Conservation (phyloP, 2,888 invertebrate genomes). For the Shargacucullia verbasci region DNA sequence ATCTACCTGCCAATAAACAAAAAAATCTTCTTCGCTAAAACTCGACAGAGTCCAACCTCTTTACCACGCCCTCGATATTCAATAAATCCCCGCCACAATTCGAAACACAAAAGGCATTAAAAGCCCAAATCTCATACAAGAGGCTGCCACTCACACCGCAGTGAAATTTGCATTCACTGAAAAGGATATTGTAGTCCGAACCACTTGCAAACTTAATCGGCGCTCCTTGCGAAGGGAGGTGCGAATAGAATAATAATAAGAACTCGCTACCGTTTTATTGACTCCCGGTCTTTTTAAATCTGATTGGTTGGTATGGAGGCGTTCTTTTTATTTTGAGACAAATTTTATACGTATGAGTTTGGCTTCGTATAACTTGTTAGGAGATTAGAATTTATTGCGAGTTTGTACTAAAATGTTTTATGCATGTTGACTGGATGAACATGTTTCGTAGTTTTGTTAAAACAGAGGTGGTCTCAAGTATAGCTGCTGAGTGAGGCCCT, state of each 20-base stretch:
- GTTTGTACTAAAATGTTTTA: conserved; percentile 17
- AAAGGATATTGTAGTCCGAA: conserved; percentile 61
- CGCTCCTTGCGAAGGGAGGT: conserved; percentile 39
- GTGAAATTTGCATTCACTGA: conserved; percentile 58
- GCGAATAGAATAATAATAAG: conserved; percentile 56
- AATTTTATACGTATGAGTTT: conserved; percentile 36
- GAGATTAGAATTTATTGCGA: conserved; percentile 28
- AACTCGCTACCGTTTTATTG: conserved; percentile 67
- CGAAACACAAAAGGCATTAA: conserved; percentile 35
- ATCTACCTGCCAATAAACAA: too few species aligned
- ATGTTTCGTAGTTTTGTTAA: too few species aligned
- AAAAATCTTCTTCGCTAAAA: too few species aligned
- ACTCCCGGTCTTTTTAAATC: conserved; percentile 71
- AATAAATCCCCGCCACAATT: conserved; percentile 18
- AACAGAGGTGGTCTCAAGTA: too few species aligned
- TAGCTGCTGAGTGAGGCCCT: too few species aligned
- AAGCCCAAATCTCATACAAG: conserved; percentile 37
- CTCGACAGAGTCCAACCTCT: too few species aligned
- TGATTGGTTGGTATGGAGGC: conserved; percentile 60
- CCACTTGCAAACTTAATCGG: conserved; percentile 69
- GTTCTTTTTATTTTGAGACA: conserved; percentile 30
- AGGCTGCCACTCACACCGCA: conserved; percentile 52
- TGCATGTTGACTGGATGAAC: too few species aligned
- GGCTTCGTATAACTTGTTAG: conserved; percentile 31
- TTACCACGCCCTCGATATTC: not conserved